Base-by-base conservation (phyloP, 2,113 vertebrate species). In the Malurus alboscapulatus region DNA sequence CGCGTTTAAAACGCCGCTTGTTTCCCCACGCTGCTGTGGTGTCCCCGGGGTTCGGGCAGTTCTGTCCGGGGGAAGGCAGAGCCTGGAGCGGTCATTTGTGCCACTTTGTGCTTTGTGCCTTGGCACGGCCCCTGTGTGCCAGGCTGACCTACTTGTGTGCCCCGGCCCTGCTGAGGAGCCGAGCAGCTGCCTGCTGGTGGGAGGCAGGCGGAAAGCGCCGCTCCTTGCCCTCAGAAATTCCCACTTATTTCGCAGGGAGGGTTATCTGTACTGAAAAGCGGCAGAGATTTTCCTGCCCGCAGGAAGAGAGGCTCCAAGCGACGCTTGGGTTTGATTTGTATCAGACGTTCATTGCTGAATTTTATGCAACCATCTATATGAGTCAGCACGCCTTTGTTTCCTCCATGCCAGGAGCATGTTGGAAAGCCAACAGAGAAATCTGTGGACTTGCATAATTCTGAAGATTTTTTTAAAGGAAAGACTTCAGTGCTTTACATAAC, bases 121-220 rank as follows among this genome's bases (percentile, higher is more conserved):
- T 9, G 24, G 53, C 66, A 8, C 68, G 10, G 38, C 30, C n/a
- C 9, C 2, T 3, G 20, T 6, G 85, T 7, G 9, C 7, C 1
- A 5, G 57, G 1, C 53, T 86, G 87, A 62, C 84, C 89, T 25
- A 18, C n/a, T 92, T 79, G 14, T 21, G 36, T 0, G 12, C 51
- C 45, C n/a, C 27, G 0, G 14, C 27, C 17, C 11, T 8, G 5
- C 44, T 2, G 27, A 6, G 24, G 4, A 6, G 1, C 2, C 10
- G 20, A 51, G 34, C n/a, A 47, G 50, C 74, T 45, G 38, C 1
- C 0, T 3, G 26, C 29, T 16, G 5, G 13, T 1, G 12, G 48
- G 40, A 9, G 5, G 14, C 17, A 0, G 42, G n/a, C 18, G 1
- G 17, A 26, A 24, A 57, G 16, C 3, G 0, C n/a, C 34, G 8